Percentiles rank a stretch among this genome's conserved stretches.
Evolutionary conservation across 2,797 vertebrate species (phyloP).

Genomic region (Steatocranus sp.): DNA sequence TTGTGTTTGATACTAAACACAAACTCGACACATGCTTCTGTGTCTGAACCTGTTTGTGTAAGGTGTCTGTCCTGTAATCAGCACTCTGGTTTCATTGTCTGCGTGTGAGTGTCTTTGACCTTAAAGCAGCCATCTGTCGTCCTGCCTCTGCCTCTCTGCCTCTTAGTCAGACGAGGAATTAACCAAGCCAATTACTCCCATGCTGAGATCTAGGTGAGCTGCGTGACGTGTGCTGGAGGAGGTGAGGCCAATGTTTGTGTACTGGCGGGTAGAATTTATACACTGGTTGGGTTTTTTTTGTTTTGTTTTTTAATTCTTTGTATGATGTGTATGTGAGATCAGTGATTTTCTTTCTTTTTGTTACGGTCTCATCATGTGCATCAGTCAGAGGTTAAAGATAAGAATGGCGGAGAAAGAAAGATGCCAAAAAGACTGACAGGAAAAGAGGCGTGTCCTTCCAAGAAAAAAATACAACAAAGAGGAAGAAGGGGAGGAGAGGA

Average conservation of each 20-base stretch:
- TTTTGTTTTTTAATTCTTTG: background rate
- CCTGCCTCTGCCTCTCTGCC: background rate
- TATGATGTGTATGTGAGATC: background rate
- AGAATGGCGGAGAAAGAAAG: background rate
- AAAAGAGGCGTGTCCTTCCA: conserved; percentile 38
- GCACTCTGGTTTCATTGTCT: background rate
- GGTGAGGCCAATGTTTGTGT: background rate
- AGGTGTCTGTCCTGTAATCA: conserved; percentile 14
- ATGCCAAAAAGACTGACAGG: background rate
- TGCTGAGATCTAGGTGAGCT: conserved; percentile 53
- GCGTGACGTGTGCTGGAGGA: conserved; percentile 2
- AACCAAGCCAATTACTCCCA: conserved; percentile 59
- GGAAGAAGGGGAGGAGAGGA: conserved; percentile 11
- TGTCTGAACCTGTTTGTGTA: conserved; percentile 5
- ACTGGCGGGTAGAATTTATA: background rate
- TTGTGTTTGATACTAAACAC: background rate
- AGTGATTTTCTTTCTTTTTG: background rate
- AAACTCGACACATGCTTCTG: background rate
- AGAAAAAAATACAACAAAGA: conserved; percentile 4
- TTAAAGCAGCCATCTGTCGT: conserved; percentile 63
- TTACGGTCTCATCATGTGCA: background rate
- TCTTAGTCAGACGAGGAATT: conserved; percentile 36
- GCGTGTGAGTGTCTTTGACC: conserved; percentile 42
- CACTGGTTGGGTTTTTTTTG: background rate
- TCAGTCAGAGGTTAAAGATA: background rate